Conservation (phyloP, 1,140 invertebrate species). For the Sinonovacula constricta region DNA sequence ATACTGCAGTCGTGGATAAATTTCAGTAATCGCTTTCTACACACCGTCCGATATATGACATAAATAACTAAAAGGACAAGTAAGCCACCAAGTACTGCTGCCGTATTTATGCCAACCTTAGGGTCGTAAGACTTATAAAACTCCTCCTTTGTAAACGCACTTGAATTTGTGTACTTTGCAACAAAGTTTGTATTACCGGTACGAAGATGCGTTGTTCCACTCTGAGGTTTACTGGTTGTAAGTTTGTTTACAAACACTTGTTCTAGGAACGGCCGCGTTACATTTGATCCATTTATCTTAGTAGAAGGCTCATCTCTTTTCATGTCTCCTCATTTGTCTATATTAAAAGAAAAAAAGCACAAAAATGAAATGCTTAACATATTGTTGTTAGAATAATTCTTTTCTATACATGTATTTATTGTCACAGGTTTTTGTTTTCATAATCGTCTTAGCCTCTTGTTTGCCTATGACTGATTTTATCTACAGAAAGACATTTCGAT, state of each 20-base stretch:
- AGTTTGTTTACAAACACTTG: not conserved
- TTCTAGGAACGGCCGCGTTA: conserved; percentile 6
- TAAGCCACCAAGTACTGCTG: conserved; percentile 63
- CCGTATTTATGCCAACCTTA: conserved; percentile 65
- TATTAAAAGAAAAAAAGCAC: no score
- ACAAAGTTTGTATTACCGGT: not conserved
- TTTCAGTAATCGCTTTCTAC: conserved; percentile 51
- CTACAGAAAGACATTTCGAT: no score
- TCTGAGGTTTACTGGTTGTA: not conserved
- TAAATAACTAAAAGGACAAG: conserved; percentile 64
- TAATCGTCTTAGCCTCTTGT: no score
- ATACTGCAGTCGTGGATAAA: conserved; percentile 26
- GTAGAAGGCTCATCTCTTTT: conserved; percentile 44
- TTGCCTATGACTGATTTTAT: no score
- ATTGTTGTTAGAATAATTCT: no score
- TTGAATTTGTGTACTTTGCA: conserved; percentile 1
- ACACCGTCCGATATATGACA: conserved; percentile 63
- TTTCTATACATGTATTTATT: no score
- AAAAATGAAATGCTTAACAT: no score
- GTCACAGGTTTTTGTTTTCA: no score
- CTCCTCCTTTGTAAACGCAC: conserved; percentile 17
- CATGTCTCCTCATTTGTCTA: conserved; percentile 53
- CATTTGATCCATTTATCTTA: conserved; percentile 42
- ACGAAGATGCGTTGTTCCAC: not conserved
- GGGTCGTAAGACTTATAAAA: conserved; percentile 69